Evolutionary conservation across 2,888 invertebrate species (phyloP), one percentile per base, ranked within the genome.

Genomic region (Lordiphosa andalusiaca): DNA sequence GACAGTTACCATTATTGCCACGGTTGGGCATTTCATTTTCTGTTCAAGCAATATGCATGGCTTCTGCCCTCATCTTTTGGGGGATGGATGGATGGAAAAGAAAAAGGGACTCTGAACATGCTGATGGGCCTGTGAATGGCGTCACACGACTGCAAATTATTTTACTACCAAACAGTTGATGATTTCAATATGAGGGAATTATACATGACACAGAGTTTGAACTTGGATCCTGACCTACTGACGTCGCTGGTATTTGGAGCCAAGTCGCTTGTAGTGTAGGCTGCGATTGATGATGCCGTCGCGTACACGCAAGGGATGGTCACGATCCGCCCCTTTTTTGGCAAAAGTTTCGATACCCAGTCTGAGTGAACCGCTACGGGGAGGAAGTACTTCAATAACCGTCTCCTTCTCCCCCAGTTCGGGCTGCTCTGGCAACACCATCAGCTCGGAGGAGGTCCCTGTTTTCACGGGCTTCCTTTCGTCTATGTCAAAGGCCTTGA

Each of bases 141-240:
- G 23, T 23, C 30, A 9, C 9, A 69, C 65, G 73, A 75, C 80
- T 71, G 61, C 73, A 80, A 75, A 75, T 75, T 73, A 75, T 73
- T 73, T 73, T 67, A 73, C 73, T 30, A 30, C 9, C 30, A 69
- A 70, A 68, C 70, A 44, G 67, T 73, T 76, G 70, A 63, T 73
- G 73, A 76, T 76, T 75, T 80, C 76, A 76, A 75, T 75, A 75
- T 75, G 75, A 75, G 3, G 4, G 19, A 19, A 19, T 19, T 19
- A 23, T 2, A 30, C 30, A 30, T 30, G 6, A 7, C 19, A 19
- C 3, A 2, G 19, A 30, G 9, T 30, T 30, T 30, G 30, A 30
- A 30, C 2, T 3, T 30, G 30, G 9, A 30, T 30, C 30, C 30
- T 7, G 30, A 30, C 30, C 30, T 25, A 6, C 35, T 49, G 25